phyloP scores from a whole-genome alignment of 2,888 invertebrate species.

The Nephrotoma guestfalica region DNA sequence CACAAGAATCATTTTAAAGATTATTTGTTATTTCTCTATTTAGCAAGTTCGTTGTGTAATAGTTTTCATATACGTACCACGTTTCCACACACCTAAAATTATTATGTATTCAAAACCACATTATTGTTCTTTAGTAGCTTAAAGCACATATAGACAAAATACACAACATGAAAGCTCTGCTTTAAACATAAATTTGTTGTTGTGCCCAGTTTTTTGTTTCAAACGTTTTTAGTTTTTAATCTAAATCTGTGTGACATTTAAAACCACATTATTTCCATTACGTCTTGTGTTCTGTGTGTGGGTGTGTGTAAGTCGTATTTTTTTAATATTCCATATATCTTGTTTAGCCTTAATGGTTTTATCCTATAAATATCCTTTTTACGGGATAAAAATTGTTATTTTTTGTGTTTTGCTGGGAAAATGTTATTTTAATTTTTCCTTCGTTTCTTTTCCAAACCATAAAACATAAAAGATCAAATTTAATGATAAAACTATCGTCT shows the following conservation, averaged over 20 bases:
- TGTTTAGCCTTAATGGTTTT: neutral
- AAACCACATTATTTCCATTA: neutral
- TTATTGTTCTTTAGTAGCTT: neutral
- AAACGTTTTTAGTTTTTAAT: neutral
- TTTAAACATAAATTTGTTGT: neutral
- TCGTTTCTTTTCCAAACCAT: neutral
- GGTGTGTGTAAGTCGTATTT: neutral
- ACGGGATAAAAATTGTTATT: neutral
- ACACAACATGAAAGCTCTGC: neutral
- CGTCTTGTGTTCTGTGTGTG: neutral
- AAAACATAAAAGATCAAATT: neutral
- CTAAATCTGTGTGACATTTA: neutral
- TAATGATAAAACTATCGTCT: neutral
- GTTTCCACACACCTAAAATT: too few relatives aligned
- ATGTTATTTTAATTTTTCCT: neutral
- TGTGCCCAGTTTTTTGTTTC: neutral
- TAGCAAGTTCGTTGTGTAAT: neutral
- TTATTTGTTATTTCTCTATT: neutral
- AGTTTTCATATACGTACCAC: neutral
- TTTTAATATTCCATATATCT: neutral
- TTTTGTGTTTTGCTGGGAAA: neutral
- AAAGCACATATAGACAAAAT: neutral
- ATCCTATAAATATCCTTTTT: neutral
- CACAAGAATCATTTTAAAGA: neutral
- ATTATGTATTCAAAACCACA: neutral